A percentile compares a stretch with the other conserved stretches of the same genome.
These are phyloP conservation scores for Spilogale gracilis DNA, from an alignment of 2,113 vertebrate genomes.

Conservation along the genomic window DNA sequence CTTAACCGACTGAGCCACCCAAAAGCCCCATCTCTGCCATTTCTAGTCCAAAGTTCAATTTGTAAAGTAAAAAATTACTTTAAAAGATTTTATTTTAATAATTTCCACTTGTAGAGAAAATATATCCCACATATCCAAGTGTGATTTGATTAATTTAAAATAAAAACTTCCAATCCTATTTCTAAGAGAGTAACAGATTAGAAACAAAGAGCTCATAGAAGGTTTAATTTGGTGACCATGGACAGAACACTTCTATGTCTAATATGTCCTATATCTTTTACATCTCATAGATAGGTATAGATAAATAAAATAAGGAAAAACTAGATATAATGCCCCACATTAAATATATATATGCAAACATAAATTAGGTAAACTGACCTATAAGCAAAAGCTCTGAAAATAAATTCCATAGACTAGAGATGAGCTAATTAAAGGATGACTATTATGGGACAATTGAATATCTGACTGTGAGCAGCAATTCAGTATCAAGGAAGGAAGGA, in stretches of 20 bases:
- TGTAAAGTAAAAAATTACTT: neutral
- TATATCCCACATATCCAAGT: neutral
- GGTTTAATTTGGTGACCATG: neutral
- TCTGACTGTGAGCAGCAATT: neutral
- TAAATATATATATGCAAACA: neutral
- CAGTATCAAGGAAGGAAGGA: neutral
- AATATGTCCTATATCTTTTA: neutral
- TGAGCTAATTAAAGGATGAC: neutral
- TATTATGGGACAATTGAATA: neutral
- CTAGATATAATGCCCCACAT: accelerated
- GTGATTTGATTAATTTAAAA: slow-evolving; percentile 26
- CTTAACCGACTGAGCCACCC: neutral
- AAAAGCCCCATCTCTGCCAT: neutral
- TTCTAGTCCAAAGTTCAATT: neutral
- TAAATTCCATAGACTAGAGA: neutral
- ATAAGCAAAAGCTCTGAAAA: neutral
- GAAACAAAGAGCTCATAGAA: neutral
- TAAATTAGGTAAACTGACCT: neutral
- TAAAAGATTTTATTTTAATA: neutral
- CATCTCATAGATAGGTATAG: neutral
- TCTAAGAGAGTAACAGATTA: neutral
- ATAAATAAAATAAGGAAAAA: neutral
- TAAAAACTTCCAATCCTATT: neutral
- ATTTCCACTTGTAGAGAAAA: neutral
- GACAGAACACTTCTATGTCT: neutral